Conservation (phyloP, 2,113 vertebrate species). For the Ramphastos sulfuratus region DNA sequence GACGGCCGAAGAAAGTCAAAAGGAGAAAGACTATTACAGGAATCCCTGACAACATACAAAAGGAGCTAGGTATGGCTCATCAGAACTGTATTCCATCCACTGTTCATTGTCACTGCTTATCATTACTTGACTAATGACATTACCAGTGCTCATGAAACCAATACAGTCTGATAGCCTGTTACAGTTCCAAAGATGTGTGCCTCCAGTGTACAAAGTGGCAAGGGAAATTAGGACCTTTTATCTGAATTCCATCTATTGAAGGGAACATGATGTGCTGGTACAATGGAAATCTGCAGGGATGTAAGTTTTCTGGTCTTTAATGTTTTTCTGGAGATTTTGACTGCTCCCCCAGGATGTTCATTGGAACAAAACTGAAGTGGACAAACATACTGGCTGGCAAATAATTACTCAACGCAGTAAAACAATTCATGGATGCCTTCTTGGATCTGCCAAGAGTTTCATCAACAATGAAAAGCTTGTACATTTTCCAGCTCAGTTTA, state of each 20-base stretch:
- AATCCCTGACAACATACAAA: conserved; percentile 95
- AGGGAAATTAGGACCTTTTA: not conserved
- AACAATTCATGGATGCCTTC: not conserved
- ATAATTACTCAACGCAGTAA: not conserved
- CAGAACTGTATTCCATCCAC: conserved; percentile 79
- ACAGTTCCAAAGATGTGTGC: not conserved
- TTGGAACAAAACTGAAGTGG: not conserved
- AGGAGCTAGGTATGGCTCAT: conserved; percentile 98
- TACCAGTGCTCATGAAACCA: conserved; percentile 59
- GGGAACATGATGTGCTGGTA: not conserved
- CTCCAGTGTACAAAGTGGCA: not conserved
- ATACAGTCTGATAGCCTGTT: conserved; percentile 79
- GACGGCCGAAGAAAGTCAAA: conserved; percentile 98
- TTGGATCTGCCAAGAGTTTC: not conserved
- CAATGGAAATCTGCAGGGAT: not conserved
- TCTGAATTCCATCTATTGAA: conserved; percentile 15
- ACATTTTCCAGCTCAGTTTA: not conserved
- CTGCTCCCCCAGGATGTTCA: not conserved
- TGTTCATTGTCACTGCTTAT: conserved; percentile 66
- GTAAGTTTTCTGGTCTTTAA: not conserved
- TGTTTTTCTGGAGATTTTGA: not conserved
- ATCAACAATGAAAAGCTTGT: not conserved
- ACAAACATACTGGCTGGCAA: not conserved
- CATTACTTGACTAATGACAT: conserved; percentile 67
- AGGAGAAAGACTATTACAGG: conserved; percentile 99